Conservation (phyloP, 1,140 invertebrate genomes). For the Conus betulinus region DNA sequence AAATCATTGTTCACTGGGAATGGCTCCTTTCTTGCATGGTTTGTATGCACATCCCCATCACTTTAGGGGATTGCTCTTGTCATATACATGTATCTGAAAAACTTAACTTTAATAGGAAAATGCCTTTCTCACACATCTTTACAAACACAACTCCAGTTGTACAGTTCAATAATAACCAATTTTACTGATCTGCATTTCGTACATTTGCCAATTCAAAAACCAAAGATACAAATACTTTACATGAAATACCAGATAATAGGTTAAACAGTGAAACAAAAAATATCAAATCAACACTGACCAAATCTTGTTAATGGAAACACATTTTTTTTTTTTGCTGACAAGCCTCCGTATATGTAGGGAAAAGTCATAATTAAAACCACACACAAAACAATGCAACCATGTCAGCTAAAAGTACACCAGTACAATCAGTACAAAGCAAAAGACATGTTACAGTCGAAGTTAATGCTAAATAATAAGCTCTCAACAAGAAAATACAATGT, state of each 20-base stretch:
- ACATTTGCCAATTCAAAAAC: conserved; percentile 34
- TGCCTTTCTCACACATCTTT: neutral
- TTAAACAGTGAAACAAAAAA: conserved; percentile 15
- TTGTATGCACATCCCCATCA: neutral
- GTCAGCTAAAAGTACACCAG: conserved; percentile 31
- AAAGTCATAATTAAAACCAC: conserved; percentile 31
- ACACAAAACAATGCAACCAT: conserved; percentile 21
- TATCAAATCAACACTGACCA: conserved; percentile 34
- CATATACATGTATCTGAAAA: too few relatives aligned
- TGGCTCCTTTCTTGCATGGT: too few relatives aligned
- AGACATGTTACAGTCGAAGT: conserved; percentile 24
- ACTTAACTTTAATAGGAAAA: neutral
- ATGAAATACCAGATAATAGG: conserved; percentile 29
- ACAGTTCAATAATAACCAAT: conserved; percentile 12
- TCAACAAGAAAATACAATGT: conserved; percentile 17
- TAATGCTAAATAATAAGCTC: conserved; percentile 24
- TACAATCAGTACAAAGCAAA: conserved; percentile 34
- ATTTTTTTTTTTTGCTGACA: conserved; percentile 4
- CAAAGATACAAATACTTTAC: conserved; percentile 29
- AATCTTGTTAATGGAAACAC: conserved; percentile 21
- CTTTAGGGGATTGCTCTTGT: too few relatives aligned
- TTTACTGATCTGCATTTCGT: conserved; percentile 38
- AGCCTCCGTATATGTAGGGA: conserved; percentile 29
- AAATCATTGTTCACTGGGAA: too few relatives aligned
- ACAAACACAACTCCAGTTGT: neutral